These are phyloP conservation scores for Carduelis carduelis DNA, from an alignment of 2,797 vertebrate species.

Conservation along the genomic window DNA sequence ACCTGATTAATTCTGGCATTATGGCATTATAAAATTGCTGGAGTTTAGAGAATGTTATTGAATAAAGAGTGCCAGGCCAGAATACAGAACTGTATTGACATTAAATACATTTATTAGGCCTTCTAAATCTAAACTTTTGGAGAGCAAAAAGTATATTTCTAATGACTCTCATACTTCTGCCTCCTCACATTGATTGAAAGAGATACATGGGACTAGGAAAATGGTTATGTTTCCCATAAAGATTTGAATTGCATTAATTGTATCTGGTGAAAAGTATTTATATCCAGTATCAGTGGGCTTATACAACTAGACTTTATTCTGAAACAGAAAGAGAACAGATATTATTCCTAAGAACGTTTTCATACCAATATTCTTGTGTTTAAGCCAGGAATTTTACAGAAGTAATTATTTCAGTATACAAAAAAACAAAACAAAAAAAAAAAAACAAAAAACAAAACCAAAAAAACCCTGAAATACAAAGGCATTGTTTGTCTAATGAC, in stretches of 20 bases:
- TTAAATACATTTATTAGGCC: background rate
- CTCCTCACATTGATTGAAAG: background rate
- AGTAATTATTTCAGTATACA: background rate
- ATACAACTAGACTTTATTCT: background rate
- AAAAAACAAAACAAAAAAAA: background rate
- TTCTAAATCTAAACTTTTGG: background rate
- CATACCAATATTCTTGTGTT: background rate
- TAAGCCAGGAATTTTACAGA: background rate
- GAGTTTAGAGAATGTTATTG: background rate
- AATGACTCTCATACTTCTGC: background rate
- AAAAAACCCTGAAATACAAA: background rate
- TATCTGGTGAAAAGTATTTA: background rate
- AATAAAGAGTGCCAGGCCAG: background rate
- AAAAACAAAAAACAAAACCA: rapidly evolving
- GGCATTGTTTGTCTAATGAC: background rate
- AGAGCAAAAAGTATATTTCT: background rate
- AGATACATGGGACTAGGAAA: background rate
- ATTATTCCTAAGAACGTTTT: background rate
- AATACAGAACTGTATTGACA: background rate
- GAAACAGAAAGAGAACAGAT: background rate
- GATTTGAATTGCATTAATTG: background rate
- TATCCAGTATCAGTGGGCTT: background rate
- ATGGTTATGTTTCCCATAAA: background rate
- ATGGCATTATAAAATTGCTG: background rate
- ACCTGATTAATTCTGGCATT: background rate